Base-by-base conservation (phyloP, 2,797 vertebrate species). In the Catostomus latipinnis region DNA sequence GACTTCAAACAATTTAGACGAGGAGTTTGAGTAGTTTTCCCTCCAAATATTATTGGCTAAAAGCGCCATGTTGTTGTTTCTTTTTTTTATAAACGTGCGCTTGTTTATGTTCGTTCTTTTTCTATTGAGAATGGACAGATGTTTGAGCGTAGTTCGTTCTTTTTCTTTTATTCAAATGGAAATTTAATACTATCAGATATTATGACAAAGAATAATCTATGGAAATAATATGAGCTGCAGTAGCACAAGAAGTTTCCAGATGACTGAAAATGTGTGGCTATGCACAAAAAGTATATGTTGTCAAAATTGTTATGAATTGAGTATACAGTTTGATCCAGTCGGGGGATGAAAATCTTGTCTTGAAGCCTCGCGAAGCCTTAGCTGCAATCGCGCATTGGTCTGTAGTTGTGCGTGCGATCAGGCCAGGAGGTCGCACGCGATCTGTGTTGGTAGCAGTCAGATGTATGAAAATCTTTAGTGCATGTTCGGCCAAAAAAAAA, bases 1-100 rank as follows among this genome's bases (percentile, higher is more conserved):
- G 58, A 94, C 97, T 89, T 96, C 97, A 82, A 96, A 96, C 93
- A 98, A 97, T 92, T 93, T 98, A 91, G 98, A 98, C 92, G 93
- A 94, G 89, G 93, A 87, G 91, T 96, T 93, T 74, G 89, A 94
- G 87, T 93, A 94, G 84, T 58, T 57, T 65, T 5, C 14, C 58
- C n/a, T 68, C 61, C 61, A 5, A 34, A 71, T 46, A 46, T 68
- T 22, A 70, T 76, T 45, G 6, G 2, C 68, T 50, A 43, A 82
- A 76, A 83, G 84, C 84, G 80, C 73, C 84, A 34, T 50, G 85
- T 70, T 83, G 78, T 78, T 82, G 75, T 79, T 66, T 74, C 79
- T 86, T 81, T 12, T 61, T 22, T 81, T 53, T 65, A 13, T 74
- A 53, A 34, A 34, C 62, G 66, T 63, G 16, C 80, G 76, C 79